Evolutionary conservation across 2,113 vertebrate species (phyloP).

Genomic region (Salvator merianae): DNA sequence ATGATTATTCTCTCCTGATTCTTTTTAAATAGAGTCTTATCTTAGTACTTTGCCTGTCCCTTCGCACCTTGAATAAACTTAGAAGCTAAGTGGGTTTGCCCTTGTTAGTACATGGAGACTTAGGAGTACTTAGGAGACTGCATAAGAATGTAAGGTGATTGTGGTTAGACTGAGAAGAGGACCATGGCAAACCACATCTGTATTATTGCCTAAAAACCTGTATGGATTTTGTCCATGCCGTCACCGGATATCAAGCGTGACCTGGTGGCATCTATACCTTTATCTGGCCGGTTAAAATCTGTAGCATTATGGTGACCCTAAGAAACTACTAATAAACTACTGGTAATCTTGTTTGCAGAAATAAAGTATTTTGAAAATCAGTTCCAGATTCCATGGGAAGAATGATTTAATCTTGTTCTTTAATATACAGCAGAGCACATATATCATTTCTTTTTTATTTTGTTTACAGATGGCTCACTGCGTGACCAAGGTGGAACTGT

Average conservation of each 20-base stretch:
- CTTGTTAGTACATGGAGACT: too few species aligned
- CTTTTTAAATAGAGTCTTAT: background rate
- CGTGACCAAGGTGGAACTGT: conserved; percentile 84
- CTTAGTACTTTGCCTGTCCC: too few species aligned
- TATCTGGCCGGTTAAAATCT: background rate
- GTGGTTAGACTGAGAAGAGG: too few species aligned
- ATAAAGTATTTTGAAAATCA: background rate
- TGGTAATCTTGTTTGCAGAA: background rate
- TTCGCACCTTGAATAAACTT: too few species aligned
- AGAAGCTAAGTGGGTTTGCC: too few species aligned
- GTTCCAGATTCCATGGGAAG: background rate
- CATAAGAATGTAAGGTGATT: too few species aligned
- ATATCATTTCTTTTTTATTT: background rate
- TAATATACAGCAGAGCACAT: background rate
- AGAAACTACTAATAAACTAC: background rate
- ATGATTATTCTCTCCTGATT: too few species aligned
- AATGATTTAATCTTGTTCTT: background rate
- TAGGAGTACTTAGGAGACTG: too few species aligned
- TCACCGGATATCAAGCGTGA: too few species aligned
- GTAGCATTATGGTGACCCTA: background rate
- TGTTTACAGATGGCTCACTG: conserved; percentile 87
- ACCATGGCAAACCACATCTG: too few species aligned
- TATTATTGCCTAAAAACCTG: too few species aligned
- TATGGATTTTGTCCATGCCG: too few species aligned
- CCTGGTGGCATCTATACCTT: background rate